These are phyloP conservation scores for Cremastinae sp. DNA, from an alignment of 2,888 invertebrate species.

Conservation along the genomic window DNA sequence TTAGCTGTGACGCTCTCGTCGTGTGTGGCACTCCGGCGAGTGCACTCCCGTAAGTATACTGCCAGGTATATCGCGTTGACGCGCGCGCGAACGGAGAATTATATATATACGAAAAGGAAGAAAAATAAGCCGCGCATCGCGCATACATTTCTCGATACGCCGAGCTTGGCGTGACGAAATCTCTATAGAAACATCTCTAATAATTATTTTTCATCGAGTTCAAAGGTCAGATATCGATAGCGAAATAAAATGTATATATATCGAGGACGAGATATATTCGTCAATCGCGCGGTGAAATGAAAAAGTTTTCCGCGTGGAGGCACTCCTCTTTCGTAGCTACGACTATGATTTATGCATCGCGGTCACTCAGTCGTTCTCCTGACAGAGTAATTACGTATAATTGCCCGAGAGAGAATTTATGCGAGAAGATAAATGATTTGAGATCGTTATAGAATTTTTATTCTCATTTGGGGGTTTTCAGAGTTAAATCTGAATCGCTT, in stretches of 20 bases:
- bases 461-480: too few species aligned
- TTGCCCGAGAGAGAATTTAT: too few species aligned
- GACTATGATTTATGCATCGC: too few species aligned
- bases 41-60: conserved; percentile 41
- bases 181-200: conserved; percentile 49
- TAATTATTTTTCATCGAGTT: conserved; percentile 54
- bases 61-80: conserved; percentile 12
- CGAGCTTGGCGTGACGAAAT: conserved; percentile 33
- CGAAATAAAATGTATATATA: conserved; percentile 3
- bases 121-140: not conserved
- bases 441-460: too few species aligned
- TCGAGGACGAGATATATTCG: not conserved
- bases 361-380: too few species aligned
- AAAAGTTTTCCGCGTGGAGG: too few species aligned
- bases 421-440: too few species aligned
- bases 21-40: too few species aligned
- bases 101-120: conserved; percentile 5
- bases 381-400: too few species aligned
- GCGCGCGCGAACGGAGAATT: too few species aligned
- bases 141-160: conserved; percentile 34
- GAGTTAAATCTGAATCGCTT: too few species aligned
- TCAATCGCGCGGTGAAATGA: not conserved
- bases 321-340: too few species aligned
- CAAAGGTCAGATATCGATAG: conserved; percentile 37
- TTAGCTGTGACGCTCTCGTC: conserved; percentile 2